These are phyloP conservation scores for Gerris lacustris DNA, from an alignment of 2,888 invertebrate species.

Conservation along the genomic window DNA sequence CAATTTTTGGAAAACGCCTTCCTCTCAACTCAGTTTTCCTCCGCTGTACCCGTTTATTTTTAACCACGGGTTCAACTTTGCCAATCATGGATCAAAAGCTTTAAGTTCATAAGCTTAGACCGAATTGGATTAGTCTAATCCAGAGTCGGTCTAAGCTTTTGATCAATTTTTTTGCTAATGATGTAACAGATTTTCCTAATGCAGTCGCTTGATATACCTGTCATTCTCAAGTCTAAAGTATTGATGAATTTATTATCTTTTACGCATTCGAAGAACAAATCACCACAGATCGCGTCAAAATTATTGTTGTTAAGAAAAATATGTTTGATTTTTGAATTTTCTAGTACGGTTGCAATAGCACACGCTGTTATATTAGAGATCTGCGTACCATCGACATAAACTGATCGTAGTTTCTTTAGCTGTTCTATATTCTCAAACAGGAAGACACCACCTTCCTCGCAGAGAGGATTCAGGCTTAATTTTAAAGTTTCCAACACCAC, in stretches of 20 bases:
- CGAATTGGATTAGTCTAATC: neutral
- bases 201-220: neutral
- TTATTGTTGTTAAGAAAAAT: neutral
- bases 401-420: neutral
- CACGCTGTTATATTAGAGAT: neutral
- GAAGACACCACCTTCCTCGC: neutral
- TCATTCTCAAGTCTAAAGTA: neutral
- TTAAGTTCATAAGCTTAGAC: too few species aligned
- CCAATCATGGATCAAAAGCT: too few species aligned
- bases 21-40: too few species aligned
- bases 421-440: neutral
- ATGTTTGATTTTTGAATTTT: neutral
- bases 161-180: neutral
- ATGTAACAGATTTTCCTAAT: neutral
- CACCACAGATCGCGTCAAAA: neutral
- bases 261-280: neutral
- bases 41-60: too few species aligned
- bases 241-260: constrained; percentile 1
- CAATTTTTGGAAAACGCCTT: too few species aligned
- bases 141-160: neutral
- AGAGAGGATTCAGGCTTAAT: neutral
- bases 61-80: too few species aligned
- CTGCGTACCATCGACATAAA: neutral
- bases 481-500: neutral
- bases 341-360: neutral